Evolutionary conservation across 2,888 invertebrate species (phyloP).

Genomic region (Lochmaea crataegi): DNA sequence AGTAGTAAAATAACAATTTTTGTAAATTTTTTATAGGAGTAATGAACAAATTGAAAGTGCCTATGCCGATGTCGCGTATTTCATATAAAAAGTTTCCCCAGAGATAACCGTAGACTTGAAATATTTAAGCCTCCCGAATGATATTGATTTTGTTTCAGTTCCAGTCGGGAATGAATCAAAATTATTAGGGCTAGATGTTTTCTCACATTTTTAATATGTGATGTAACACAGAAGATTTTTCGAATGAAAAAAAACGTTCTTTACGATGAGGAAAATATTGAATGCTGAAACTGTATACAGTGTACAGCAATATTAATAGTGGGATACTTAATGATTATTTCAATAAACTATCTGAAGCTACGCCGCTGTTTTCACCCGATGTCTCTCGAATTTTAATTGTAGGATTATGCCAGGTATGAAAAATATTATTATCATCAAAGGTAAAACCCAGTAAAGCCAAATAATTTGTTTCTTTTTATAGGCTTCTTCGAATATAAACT

Average conservation of each 20-base stretch:
- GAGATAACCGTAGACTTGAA: conserved; percentile 20
- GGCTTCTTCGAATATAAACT: not conserved
- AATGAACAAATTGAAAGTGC: conserved; percentile 4
- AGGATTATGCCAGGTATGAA: conserved; percentile 10
- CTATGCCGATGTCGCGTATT: conserved; percentile 20
- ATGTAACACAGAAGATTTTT: too few species aligned
- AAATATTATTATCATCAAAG: conserved; percentile 23
- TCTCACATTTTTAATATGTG: too few species aligned
- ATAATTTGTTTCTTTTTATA: conserved; percentile 24
- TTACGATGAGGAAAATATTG: too few species aligned
- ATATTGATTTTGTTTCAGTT: conserved; percentile 34
- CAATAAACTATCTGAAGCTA: too few species aligned
- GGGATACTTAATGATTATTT: too few species aligned
- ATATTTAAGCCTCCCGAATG: conserved; percentile 20
- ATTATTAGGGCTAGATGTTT: too few species aligned
- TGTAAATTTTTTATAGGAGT: not conserved
- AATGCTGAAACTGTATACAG: too few species aligned
- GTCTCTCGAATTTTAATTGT: conserved; percentile 29
- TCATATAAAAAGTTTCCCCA: conserved; percentile 16
- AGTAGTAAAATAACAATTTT: too few species aligned
- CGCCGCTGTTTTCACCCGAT: not conserved
- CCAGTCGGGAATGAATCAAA: conserved; percentile 17
- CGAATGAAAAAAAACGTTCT: too few species aligned
- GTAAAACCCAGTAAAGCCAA: conserved; percentile 7
- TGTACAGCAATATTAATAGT: too few species aligned